Evolutionary conservation across 2,888 invertebrate genomes (phyloP).

Genomic region (Eristalinus aeneus): DNA sequence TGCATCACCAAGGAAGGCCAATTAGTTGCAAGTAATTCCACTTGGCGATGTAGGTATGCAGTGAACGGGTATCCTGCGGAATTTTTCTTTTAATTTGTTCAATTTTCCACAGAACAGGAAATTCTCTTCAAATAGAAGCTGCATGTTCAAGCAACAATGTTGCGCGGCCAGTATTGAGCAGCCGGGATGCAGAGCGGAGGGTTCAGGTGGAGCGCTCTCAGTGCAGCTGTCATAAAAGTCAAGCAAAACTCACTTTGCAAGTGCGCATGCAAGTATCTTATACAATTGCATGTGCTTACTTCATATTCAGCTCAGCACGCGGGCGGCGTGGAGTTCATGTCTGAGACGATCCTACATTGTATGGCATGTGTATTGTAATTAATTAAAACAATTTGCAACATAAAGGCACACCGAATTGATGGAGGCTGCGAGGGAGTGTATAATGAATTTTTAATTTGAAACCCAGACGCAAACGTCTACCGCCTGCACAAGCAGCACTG

Average conservation of each 20-base stretch:
- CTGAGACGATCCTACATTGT: conserved; percentile 40
- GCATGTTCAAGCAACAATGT: conserved; percentile 43
- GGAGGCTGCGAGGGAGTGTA: not conserved
- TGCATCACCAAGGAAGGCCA: not conserved
- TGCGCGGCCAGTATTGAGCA: not conserved
- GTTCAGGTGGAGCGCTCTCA: conserved; percentile 46
- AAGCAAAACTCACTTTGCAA: conserved; percentile 38
- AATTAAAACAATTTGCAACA: conserved; percentile 64
- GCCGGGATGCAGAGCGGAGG: no score
- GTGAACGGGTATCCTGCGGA: conserved; percentile 5
- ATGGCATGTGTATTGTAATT: conserved; percentile 55
- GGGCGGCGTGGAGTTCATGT: not conserved
- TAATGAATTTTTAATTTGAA: conserved; percentile 64
- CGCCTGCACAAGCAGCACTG: not conserved
- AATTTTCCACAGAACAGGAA: conserved; percentile 17
- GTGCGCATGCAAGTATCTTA: conserved; percentile 47
- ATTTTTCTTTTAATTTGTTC: conserved; percentile 24
- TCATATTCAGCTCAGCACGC: conserved; percentile 52
- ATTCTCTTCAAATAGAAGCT: not conserved
- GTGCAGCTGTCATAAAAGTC: conserved; percentile 65
- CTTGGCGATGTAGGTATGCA: conserved; percentile 20
- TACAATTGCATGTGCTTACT: conserved; percentile 66
- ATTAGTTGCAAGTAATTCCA: conserved; percentile 50
- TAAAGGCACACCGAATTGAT: not conserved
- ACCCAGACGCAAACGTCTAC: conserved; percentile 59